These are phyloP conservation scores for Listronotus oregonensis DNA, from an alignment of 1,140 invertebrate species.

Conservation along the genomic window DNA sequence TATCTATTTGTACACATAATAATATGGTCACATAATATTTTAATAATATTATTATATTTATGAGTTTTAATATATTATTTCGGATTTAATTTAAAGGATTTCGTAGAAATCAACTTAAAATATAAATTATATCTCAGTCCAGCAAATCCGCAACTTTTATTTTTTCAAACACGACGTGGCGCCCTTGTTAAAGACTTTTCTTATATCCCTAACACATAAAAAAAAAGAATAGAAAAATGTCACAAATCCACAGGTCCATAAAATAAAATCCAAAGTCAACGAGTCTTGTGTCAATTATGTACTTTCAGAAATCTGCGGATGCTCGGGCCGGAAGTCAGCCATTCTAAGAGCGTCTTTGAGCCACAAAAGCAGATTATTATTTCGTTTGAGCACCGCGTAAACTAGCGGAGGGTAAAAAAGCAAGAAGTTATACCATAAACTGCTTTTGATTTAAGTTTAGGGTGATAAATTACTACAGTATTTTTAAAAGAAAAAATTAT, in stretches of 20 bases:
- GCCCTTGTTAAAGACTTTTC: background rate
- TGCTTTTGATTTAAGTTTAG: background rate
- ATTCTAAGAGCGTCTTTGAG: conserved; percentile 44
- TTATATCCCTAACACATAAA: background rate
- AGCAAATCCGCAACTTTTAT: too few relatives aligned
- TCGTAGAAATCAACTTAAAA: too few relatives aligned
- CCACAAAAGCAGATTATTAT: conserved; percentile 37
- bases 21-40: too few relatives aligned
- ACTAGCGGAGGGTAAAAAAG: conserved; percentile 6
- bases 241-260: conserved; percentile 33
- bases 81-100: too few relatives aligned
- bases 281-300: conserved; percentile 43
- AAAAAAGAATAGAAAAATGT: conserved; percentile 11
- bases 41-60: too few relatives aligned
- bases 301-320: conserved; percentile 47
- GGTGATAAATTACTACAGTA: too few relatives aligned
- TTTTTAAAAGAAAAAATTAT: too few relatives aligned
- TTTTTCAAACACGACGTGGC: background rate
- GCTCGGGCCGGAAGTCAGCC: conserved; percentile 44
- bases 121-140: too few relatives aligned
- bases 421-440: conserved; percentile 4
- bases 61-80: too few relatives aligned
- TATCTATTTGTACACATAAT: too few relatives aligned
- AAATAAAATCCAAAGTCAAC: conserved; percentile 21
- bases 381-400: conserved; percentile 11